Conservation (phyloP, 2,113 vertebrate genomes). For the Tamias sibiricus region DNA sequence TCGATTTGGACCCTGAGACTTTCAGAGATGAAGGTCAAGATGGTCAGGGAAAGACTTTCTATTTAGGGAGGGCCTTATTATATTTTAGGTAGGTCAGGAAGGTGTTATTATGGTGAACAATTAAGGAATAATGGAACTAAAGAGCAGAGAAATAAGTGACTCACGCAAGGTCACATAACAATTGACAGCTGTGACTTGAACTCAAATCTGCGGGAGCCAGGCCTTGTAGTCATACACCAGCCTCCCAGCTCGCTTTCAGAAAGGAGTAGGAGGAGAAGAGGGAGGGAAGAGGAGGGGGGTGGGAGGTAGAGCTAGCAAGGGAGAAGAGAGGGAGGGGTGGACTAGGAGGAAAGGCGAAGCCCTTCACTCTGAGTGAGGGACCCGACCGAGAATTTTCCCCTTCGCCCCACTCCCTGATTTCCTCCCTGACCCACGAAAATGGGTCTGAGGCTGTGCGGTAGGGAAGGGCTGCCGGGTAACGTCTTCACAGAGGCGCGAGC, state of each 20-base stretch:
- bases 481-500: conserved; percentile 4
- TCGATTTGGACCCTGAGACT: not conserved
- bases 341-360: too few relatives aligned
- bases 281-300: not conserved
- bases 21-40: not conserved
- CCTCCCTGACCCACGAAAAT: not conserved
- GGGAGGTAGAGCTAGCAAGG: not conserved
- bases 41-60: not conserved
- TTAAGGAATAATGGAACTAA: not conserved
- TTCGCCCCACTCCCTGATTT: not conserved
- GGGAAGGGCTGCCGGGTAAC: conserved; percentile 25
- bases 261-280: not conserved
- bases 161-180: conserved; percentile 45
- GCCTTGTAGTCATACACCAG: not conserved
- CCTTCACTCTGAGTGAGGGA: not conserved
- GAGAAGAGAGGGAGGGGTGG: too few relatives aligned
- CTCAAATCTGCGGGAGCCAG: not conserved
- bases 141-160: not conserved
- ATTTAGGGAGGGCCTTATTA: not conserved
- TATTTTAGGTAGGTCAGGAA: not conserved
- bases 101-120: not conserved
- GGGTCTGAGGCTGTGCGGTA: not conserved
- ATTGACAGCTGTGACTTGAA: not conserved
- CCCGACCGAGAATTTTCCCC: not conserved
- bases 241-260: not conserved